A percentile compares a stretch with the other conserved stretches of the same genome.
These are phyloP conservation scores for Nanorana parkeri DNA, from an alignment of 2,113 vertebrate genomes.

Conservation along the genomic window DNA sequence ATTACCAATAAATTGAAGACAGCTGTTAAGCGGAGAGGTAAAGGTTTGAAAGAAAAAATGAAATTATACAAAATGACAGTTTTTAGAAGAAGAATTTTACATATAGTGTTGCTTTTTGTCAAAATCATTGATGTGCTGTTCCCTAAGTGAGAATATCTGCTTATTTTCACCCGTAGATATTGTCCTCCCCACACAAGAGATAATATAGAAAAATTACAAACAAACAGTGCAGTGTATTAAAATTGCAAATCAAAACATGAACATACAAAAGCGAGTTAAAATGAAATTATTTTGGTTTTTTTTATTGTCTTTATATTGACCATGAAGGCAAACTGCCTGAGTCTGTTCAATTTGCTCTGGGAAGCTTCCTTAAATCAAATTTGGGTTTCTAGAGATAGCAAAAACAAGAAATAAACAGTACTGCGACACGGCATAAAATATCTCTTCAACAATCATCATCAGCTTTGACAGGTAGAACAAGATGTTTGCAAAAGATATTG, in stretches of 20 bases:
- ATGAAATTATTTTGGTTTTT: slow-evolving; percentile 71
- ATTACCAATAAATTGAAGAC: slow-evolving; percentile 55
- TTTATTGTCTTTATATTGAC: slow-evolving; percentile 68
- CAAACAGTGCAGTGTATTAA: slow-evolving; percentile 32
- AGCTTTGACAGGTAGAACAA: slow-evolving; percentile 72
- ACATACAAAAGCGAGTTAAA: slow-evolving; percentile 62
- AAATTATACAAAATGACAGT: slow-evolving; percentile 52
- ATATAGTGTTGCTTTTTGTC: slow-evolving; percentile 21
- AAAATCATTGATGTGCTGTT: slow-evolving; percentile 23
- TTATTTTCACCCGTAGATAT: slow-evolving; percentile 25
- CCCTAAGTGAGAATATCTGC: slow-evolving; percentile 29
- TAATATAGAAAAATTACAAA: slow-evolving; percentile 42
- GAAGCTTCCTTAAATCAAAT: slow-evolving; percentile 71
- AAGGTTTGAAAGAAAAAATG: slow-evolving; percentile 42
- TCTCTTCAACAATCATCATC: slow-evolving; percentile 69
- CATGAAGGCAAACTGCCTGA: slow-evolving; percentile 67
- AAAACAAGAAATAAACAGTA: slow-evolving; percentile 72
- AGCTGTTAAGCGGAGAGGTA: slow-evolving; percentile 51
- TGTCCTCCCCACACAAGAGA: slow-evolving; percentile 11
- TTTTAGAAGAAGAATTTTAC: slow-evolving; percentile 35
- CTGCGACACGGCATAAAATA: slow-evolving; percentile 59
- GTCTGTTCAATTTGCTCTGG: slow-evolving; percentile 67
- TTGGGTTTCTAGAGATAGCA: slow-evolving; percentile 64
- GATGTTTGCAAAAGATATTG: slow-evolving; percentile 69
- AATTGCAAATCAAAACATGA: slow-evolving; percentile 64